Conservation (phyloP, 2,113 vertebrate genomes). For the Henicopernis longicauda region DNA sequence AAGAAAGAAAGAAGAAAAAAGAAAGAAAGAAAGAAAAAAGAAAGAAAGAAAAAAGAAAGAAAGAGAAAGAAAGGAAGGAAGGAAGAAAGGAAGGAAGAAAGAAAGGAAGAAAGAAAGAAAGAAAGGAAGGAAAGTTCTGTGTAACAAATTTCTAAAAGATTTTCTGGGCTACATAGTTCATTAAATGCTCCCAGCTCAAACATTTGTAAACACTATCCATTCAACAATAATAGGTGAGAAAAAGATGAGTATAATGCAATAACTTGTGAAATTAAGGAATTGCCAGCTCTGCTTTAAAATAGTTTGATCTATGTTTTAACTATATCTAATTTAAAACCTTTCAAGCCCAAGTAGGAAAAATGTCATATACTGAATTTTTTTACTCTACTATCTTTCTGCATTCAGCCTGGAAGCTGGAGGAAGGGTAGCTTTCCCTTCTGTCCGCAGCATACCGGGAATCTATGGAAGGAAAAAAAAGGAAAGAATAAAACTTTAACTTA, state of each 20-base stretch:
- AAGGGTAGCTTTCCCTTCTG: background rate
- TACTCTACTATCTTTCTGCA: background rate
- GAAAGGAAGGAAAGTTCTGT: background rate
- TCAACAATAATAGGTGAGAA: background rate
- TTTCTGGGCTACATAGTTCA: background rate
- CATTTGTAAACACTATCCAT: background rate
- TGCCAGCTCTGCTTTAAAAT: background rate
- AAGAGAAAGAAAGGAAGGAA: background rate
- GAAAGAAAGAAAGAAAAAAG: fast-evolving
- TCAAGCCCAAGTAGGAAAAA: background rate
- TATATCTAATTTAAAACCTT: background rate
- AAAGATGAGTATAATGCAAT: background rate
- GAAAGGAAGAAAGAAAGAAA: fast-evolving
- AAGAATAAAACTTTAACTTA: background rate
- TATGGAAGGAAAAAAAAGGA: background rate
- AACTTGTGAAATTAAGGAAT: background rate
- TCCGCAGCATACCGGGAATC: background rate
- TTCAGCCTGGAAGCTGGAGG: background rate
- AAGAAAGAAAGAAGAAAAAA: too few species aligned
- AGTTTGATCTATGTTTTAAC: background rate
- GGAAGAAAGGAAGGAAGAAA: too few species aligned
- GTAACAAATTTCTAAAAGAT: background rate
- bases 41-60: background rate
- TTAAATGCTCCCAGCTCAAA: background rate
- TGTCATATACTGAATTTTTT: background rate